Evolutionary conservation across 2,797 vertebrate species (phyloP).

Genomic region (Rallus crepitans): DNA sequence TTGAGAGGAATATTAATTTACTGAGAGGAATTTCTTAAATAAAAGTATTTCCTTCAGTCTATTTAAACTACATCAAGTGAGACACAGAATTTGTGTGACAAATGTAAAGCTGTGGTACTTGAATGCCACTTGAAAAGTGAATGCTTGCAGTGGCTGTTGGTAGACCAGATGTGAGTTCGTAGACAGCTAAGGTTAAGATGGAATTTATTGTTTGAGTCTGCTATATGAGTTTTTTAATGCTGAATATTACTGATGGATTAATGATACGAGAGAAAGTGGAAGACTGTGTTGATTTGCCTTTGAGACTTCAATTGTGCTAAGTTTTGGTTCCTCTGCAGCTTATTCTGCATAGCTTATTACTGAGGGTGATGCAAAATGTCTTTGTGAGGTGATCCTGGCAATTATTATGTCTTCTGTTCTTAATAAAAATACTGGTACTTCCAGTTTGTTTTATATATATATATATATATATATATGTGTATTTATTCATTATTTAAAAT

Average conservation of each 20-base stretch:
- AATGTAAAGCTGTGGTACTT: not conserved
- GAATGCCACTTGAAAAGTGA: not conserved
- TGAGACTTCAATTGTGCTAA: not conserved
- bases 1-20: not conserved
- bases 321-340: not conserved
- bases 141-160: not conserved
- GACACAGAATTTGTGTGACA: not conserved
- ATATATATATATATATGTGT: not conserved
- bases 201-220: not conserved
- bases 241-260: not conserved
- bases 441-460: not conserved
- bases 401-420: not conserved
- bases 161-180: not conserved
- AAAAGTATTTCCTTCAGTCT: not conserved
- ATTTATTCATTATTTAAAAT: not conserved
- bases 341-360: not conserved
- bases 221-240: not conserved
- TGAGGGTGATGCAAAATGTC: not conserved
- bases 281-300: not conserved
- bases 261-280: not conserved
- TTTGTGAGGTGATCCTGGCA: not conserved
- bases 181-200: not conserved
- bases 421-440: not conserved
- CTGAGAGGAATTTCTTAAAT: not conserved
- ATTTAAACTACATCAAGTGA: not conserved